Percentiles rank a stretch among this genome's conserved stretches.
phyloP scores from a whole-genome alignment of 2,113 vertebrate species.

The Morone saxatilis region DNA sequence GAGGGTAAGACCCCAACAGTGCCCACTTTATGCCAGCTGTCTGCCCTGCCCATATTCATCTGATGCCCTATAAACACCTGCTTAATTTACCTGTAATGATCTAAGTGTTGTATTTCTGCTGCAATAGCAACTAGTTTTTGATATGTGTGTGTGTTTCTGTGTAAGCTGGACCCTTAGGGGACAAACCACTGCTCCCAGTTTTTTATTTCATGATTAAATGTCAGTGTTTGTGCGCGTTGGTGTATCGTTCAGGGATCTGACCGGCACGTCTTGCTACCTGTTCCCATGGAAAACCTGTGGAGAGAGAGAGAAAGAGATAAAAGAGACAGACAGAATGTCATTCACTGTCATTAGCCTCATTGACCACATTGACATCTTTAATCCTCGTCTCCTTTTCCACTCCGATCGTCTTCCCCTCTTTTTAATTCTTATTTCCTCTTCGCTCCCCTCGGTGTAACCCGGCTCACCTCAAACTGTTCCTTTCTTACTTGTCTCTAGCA shows the following conservation, averaged over 20 bases:
- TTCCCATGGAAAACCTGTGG: conserved; percentile 49
- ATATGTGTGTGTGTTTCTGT: background rate
- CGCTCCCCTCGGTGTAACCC: background rate
- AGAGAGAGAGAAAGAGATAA: conserved; percentile 37
- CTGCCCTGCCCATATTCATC: conserved; percentile 21
- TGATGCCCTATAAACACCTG: conserved; percentile 40
- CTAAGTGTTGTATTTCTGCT: background rate
- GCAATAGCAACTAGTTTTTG: background rate
- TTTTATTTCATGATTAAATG: conserved; percentile 19
- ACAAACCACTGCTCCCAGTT: conserved; percentile 9
- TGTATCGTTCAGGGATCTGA: background rate
- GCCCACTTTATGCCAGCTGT: conserved; percentile 56
- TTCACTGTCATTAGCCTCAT: conserved; percentile 28
- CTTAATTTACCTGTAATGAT: conserved; percentile 22
- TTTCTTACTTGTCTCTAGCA: background rate
- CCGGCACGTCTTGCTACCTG: conserved; percentile 16
- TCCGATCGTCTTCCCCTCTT: background rate
- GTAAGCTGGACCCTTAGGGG: conserved; percentile 11
- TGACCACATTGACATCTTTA: conserved; percentile 33
- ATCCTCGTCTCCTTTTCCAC: background rate
- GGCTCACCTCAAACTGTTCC: background rate
- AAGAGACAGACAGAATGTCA: background rate
- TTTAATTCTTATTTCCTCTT: conserved; percentile 5
- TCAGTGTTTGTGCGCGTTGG: background rate
- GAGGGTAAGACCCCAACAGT: conserved; percentile 37